Base-by-base conservation (phyloP, 2,113 vertebrate genomes). In the Zapornia atra region DNA sequence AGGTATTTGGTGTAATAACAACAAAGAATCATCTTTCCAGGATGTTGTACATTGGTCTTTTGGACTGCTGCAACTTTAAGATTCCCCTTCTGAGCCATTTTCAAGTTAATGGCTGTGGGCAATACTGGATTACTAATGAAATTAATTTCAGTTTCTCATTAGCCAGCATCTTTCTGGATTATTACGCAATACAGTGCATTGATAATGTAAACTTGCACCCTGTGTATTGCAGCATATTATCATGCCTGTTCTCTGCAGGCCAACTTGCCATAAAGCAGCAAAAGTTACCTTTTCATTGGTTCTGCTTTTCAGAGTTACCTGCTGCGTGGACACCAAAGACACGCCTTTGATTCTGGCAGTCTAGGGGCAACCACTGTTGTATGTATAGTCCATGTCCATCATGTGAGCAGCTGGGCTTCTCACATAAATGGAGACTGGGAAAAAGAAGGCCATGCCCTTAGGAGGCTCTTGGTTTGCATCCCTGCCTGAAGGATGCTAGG, bases 91-190 rank as follows among this genome's bases (percentile, higher is more conserved):
- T 66, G 31, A 82, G 16, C 36, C 61, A 11, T 90, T 88, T 86
- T 69, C 54, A 77, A 7, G n/a, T 90, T 69, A 69, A 40, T 4
- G 11, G 56, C 36, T 76, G 8, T 82, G 63, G 46, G 53, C 51
- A 71, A 10, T 85, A 79, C 16, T 87, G 64, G 51, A 14, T 91
- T 84, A 38, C 42, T 88, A 75, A 60, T 68, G 6, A 87, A 60
- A 84, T 50, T 40, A 22, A 69, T 76, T 93, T 44, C 44, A 48
- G 11, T 57, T 76, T 90, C 71, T 93, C 31, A 31, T 76, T 88
- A 88, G 50, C 44, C n/a, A 90, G 63, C 54, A 40, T 83, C 50
- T 93, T 94, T 88, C 59, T 70, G 59, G 71, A n/a, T 72, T 69
- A 65, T 90, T 57, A 65, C 29, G 54, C 63, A 82, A 54, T 46